These are phyloP conservation scores for Apodemia hepburni DNA, from an alignment of 2,888 invertebrate species.

Conservation along the genomic window DNA sequence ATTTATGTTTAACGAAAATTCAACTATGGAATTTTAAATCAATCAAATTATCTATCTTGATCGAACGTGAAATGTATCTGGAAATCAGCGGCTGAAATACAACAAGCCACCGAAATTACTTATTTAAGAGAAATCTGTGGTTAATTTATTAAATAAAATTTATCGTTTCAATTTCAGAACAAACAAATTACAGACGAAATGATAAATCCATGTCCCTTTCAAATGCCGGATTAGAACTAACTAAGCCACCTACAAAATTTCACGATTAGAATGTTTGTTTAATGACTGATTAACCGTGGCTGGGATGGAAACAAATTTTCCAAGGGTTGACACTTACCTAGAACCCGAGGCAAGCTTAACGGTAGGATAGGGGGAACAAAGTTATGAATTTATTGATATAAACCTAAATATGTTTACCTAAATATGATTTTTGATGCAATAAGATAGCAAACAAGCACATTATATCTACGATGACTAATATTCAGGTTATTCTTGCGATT, in stretches of 20 bases:
- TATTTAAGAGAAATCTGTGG: conserved; percentile 2
- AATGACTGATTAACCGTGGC: conserved; percentile 36
- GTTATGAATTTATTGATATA: conserved; percentile 18
- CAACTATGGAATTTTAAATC: too few species aligned
- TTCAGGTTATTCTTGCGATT: too few species aligned
- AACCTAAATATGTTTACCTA: too few species aligned
- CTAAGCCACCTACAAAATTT: conserved; percentile 53
- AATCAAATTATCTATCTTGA: background rate
- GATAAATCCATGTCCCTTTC: conserved; percentile 56
- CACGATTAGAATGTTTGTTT: conserved; percentile 43
- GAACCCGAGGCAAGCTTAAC: background rate
- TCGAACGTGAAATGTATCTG: conserved; percentile 1
- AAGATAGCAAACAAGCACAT: too few species aligned
- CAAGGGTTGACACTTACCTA: background rate
- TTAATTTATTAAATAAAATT: conserved; percentile 39
- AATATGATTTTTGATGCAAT: too few species aligned
- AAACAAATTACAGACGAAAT: conserved; percentile 44
- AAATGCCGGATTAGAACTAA: conserved; percentile 57
- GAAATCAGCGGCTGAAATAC: background rate
- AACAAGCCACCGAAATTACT: background rate
- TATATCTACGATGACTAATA: too few species aligned
- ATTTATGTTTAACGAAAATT: too few species aligned
- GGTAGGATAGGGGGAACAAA: background rate
- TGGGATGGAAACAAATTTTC: conserved; percentile 32
- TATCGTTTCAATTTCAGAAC: conserved; percentile 55